Conservation (phyloP, 2,113 vertebrate species). For the Neodontobutis hainanensis region DNA sequence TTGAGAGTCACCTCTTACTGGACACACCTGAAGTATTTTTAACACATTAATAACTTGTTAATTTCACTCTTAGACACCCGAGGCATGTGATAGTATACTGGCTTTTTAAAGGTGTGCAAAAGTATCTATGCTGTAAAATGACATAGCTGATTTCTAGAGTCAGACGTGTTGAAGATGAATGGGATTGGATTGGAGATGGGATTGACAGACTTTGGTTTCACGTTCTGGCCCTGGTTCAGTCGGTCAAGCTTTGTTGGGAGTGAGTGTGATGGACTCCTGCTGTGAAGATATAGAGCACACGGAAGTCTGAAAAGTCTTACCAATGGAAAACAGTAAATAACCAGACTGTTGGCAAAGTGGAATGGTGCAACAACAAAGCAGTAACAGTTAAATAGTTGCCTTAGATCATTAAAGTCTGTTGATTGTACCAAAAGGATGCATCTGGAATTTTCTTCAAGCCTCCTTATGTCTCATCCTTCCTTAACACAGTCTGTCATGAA, state of each 20-base stretch:
- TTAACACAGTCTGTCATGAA: neutral
- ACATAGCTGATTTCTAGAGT: no score
- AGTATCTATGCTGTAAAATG: no score
- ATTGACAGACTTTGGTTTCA: slow-evolving; percentile 4
- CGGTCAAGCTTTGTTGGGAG: slow-evolving; percentile 10
- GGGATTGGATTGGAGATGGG: no score
- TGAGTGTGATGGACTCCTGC: slow-evolving; percentile 23
- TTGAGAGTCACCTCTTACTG: no score
- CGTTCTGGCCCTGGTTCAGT: slow-evolving; percentile 18
- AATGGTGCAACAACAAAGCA: slow-evolving; percentile 3
- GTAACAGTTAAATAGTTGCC: neutral
- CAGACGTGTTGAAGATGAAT: neutral
- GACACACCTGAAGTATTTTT: no score
- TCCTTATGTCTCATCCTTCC: neutral
- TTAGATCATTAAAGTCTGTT: neutral
- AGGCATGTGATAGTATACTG: no score
- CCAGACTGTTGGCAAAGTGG: slow-evolving; percentile 19
- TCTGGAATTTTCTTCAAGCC: neutral
- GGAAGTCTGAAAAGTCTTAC: slow-evolving; percentile 23
- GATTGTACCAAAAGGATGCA: neutral
- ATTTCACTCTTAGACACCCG: no score
- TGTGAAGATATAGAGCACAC: slow-evolving; percentile 24
- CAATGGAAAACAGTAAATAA: slow-evolving; percentile 23
- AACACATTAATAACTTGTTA: no score
- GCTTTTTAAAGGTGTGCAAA: neutral